Conservation (phyloP, 2,113 vertebrate species). For the Psittacus erithacus region DNA sequence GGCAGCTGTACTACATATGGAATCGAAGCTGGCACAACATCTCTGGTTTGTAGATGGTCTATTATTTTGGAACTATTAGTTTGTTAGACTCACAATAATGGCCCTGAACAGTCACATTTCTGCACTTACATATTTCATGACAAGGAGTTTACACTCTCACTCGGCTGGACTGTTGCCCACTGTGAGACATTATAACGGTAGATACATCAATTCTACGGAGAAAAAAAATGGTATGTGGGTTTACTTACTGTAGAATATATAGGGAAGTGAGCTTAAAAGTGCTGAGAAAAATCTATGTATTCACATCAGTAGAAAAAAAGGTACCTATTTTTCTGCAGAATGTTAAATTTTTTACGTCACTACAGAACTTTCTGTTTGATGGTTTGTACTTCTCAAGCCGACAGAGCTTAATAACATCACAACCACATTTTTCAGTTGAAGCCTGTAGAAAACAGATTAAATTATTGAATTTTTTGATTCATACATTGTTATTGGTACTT, state of each 20-base stretch:
- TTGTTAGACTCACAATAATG: background rate
- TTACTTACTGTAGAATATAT: background rate
- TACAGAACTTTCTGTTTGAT: background rate
- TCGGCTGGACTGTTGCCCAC: background rate
- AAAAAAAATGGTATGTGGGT: background rate
- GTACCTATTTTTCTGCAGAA: background rate
- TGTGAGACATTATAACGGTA: background rate
- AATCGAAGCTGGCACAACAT: background rate
- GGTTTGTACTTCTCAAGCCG: background rate
- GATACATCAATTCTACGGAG: background rate
- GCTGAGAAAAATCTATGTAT: background rate
- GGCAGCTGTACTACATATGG: background rate
- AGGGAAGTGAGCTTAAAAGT: rapidly evolving
- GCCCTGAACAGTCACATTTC: background rate
- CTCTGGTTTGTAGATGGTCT: background rate
- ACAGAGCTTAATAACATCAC: background rate
- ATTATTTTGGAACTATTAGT: background rate
- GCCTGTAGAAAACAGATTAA: background rate
- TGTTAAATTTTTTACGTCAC: background rate
- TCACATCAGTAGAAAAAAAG: background rate
- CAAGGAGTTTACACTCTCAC: background rate
- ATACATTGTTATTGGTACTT: background rate
- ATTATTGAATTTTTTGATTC: background rate
- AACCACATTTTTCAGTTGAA: background rate
- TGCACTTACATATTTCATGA: background rate